Conservation (phyloP, 2,113 vertebrate species). For the Leucopsar rothschildi region DNA sequence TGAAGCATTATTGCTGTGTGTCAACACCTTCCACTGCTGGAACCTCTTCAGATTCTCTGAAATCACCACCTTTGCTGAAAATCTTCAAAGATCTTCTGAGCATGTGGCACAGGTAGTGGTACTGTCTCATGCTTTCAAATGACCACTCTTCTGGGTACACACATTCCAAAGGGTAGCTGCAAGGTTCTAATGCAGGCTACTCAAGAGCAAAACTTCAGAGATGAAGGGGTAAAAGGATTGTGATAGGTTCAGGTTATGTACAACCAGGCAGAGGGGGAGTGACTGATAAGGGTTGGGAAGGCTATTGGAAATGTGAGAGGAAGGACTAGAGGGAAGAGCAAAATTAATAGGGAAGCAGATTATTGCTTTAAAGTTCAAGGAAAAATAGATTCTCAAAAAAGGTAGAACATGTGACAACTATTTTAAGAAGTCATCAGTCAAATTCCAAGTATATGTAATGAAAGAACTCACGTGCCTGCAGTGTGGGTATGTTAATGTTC, state of each 20-base stretch:
- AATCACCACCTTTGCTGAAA: not conserved
- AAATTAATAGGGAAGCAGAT: not conserved
- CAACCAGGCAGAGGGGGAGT: not conserved
- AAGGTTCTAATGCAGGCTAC: not conserved
- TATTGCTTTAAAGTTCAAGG: not conserved
- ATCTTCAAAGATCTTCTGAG: not conserved
- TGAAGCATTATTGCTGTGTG: fast-evolving
- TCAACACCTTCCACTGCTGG: not conserved
- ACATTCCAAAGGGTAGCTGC: not conserved
- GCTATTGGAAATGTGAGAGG: not conserved
- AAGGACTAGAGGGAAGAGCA: not conserved
- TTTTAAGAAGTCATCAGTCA: not conserved
- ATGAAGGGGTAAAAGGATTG: not conserved
- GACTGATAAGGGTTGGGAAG: not conserved
- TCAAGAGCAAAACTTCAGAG: not conserved
- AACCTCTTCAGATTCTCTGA: not conserved
- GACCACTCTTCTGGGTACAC: not conserved
- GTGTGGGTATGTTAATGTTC: not conserved
- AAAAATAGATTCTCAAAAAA: not conserved
- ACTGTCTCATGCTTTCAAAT: not conserved
- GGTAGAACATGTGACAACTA: not conserved
- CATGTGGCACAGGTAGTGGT: not conserved
- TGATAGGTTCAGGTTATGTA: not conserved
- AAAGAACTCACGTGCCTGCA: not conserved
- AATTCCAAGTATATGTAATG: not conserved